Evolutionary conservation across 2,888 invertebrate genomes (phyloP), one percentile per base, ranked within the genome.

Genomic region (Hypolimnas misippus): DNA sequence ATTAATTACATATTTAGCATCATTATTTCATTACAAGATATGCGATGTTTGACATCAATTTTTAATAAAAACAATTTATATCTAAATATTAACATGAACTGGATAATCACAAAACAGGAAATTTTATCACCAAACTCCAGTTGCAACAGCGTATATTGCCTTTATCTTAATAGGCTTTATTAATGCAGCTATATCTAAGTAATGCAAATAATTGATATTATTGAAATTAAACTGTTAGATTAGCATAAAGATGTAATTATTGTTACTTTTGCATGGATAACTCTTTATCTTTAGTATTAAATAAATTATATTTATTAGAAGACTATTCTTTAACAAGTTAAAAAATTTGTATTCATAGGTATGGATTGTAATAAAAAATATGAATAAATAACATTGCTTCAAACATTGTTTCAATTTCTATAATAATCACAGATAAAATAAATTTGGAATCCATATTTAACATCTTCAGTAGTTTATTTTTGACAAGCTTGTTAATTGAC

Each of bases 301-400:
- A 33, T n/a, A 53, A 63, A 50, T 60, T 68, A 66, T 76, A 74
- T 74, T 76, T 77, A 77, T 77, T 73, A 67, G 12, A 74, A 74
- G 74, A 67, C 71, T 67, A 62, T 66, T 67, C 62, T 69, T 66
- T 70, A 66, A 63, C 68, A 62, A 62, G 55, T 65, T 65, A 58
- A 63, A 56, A 70, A 73, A 71, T 64, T 73, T 70, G 73, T 76
- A 70, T 71, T 73, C 76, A 72, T 70, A 63, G 65, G 68, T 74
- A 68, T 70, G 75, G 74, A 75, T 73, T 71, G 68, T 69, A 69
- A 74, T 51, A 21, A 56, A 46, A n/a, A 51, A 29, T 29, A 49
- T 54, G 52, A 59, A 61, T 50, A 61, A 61, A 33, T 51, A 40
- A 33, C 14, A 51, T 49, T 54, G 54, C 60, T 54, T 60, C 6